Evolutionary conservation across 2,888 invertebrate species (phyloP).

Genomic region (Harpalus rubripes): DNA sequence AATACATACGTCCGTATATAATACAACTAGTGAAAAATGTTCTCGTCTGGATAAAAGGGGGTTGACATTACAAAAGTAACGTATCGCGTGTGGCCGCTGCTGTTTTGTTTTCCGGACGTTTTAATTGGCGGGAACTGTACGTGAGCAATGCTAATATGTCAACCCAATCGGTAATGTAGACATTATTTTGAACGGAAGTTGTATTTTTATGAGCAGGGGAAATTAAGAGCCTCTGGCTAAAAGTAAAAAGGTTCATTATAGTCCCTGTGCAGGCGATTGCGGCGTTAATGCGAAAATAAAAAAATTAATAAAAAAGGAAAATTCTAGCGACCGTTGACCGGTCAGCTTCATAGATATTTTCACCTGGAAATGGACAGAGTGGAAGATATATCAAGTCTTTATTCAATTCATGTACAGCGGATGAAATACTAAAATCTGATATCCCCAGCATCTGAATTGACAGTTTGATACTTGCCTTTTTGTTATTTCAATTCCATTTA

Average conservation of each 20-base stretch:
- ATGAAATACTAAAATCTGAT: too few species aligned
- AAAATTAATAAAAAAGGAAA: constrained; percentile 58
- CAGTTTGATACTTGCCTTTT: too few species aligned
- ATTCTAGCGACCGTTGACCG: constrained; percentile 56
- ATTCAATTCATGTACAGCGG: too few species aligned
- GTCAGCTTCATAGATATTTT: not conserved
- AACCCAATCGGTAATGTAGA: constrained; percentile 67
- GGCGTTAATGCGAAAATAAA: constrained; percentile 63
- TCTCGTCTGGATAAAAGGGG: not conserved
- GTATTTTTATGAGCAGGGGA: constrained; percentile 65
- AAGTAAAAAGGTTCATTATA: constrained; percentile 65
- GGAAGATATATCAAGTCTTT: too few species aligned
- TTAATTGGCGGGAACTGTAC: constrained; percentile 62
- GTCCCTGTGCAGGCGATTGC: constrained; percentile 60
- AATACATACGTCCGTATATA: not conserved
- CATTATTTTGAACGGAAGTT: constrained; percentile 66
- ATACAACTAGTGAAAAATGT: constrained; percentile 28
- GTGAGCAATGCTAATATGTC: constrained; percentile 65
- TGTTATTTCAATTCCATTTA: too few species aligned
- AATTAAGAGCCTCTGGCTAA: constrained; percentile 59
- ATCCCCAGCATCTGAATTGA: too few species aligned
- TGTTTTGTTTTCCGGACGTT: constrained; percentile 64
- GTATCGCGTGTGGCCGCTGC: constrained; percentile 59
- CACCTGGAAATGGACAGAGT: too few species aligned
- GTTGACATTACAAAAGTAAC: constrained; percentile 65